Evolutionary conservation across 2,113 vertebrate species (phyloP).

Genomic region (Erinaceus europaeus): DNA sequence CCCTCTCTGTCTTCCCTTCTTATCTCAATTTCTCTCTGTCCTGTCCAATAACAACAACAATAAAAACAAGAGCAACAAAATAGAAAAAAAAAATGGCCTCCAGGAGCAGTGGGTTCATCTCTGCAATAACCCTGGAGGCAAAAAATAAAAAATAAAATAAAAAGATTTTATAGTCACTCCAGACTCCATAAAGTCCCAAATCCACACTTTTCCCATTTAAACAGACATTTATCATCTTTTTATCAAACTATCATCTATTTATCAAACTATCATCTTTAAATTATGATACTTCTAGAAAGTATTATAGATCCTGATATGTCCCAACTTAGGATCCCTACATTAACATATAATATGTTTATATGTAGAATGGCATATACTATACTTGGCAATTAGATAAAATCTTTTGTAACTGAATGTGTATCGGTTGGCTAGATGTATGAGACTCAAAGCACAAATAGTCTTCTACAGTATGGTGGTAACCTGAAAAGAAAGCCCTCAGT

Average conservation of each 20-base stretch:
- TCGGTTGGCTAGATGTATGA: background rate
- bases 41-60: too few relatives aligned
- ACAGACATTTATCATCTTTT: background rate
- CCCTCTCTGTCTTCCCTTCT: too few relatives aligned
- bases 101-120: too few relatives aligned
- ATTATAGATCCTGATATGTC: background rate
- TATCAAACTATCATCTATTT: background rate
- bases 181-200: background rate
- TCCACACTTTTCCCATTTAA: background rate
- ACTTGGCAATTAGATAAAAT: background rate
- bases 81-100: too few relatives aligned
- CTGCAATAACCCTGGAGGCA: too few relatives aligned
- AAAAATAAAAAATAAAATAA: too few relatives aligned
- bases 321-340: background rate
- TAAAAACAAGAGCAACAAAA: too few relatives aligned
- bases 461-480: slow-evolving; percentile 24
- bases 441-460: slow-evolving; percentile 1
- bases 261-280: slow-evolving; percentile 1
- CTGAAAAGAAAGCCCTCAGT: background rate
- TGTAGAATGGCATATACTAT: background rate
- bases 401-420: slow-evolving; percentile 8
- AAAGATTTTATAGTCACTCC: background rate
- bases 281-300: background rate
- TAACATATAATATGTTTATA: too few relatives aligned
- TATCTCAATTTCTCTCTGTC: too few relatives aligned